Evolutionary conservation across 2,888 invertebrate genomes (phyloP).

Genomic region (Ectropis crepuscularia): DNA sequence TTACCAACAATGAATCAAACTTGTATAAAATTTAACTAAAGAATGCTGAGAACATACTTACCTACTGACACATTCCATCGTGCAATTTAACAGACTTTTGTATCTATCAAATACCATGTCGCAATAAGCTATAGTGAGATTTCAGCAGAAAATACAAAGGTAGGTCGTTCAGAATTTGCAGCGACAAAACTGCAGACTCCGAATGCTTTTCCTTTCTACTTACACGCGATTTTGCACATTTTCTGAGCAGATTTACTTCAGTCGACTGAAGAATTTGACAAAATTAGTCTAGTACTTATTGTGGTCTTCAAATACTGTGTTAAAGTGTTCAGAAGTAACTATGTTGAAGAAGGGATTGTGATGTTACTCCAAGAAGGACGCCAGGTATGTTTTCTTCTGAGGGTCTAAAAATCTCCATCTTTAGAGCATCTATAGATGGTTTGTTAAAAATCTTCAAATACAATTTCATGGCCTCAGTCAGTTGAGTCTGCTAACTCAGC

Average conservation of each 20-base stretch:
- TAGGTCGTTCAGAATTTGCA: neutral
- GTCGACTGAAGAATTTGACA: constrained; percentile 11
- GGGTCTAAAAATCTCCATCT: too few relatives aligned
- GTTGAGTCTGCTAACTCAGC: too few relatives aligned
- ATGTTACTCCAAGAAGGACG: neutral
- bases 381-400: neutral
- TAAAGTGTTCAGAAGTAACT: neutral
- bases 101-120: neutral
- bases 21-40: too few relatives aligned
- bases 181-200: constrained; percentile 9
- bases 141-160: neutral
- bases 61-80: constrained; percentile 8
- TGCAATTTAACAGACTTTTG: neutral
- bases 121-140: neutral
- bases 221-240: constrained; percentile 25
- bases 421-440: too few relatives aligned
- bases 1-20: too few relatives aligned
- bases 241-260: constrained; percentile 18
- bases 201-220: neutral
- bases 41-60: neutral
- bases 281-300: constrained; percentile 3
- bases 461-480: too few relatives aligned
- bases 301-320: neutral
- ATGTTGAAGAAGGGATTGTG: neutral
- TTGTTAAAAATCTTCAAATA: too few relatives aligned